These are phyloP conservation scores for Ptychodera flava DNA, from an alignment of 35 echinoderm and acorn worm genomes.

Conservation along the genomic window DNA sequence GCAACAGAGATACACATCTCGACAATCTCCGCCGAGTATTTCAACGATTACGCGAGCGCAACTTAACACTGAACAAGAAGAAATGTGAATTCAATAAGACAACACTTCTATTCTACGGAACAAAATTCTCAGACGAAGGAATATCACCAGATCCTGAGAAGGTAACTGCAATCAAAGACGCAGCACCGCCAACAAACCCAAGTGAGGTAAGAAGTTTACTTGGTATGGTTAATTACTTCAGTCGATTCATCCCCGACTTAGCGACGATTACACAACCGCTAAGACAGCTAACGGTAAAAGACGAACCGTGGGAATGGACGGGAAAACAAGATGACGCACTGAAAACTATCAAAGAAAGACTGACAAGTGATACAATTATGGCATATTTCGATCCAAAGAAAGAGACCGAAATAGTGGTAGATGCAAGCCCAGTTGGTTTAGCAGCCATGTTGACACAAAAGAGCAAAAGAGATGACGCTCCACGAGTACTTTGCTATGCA, in stretches of 20 bases:
- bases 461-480: too few species aligned
- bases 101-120: not conserved
- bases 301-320: conserved; percentile 33
- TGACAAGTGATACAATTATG: not conserved
- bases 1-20: conserved; percentile 11
- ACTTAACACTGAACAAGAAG: conserved; percentile 20
- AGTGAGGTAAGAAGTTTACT: conserved; percentile 65
- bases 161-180: conserved; percentile 38
- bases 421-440: conserved; percentile 19
- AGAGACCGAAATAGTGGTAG: conserved; percentile 7
- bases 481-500: too few species aligned
- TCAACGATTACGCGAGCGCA: conserved; percentile 22
- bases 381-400: conserved; percentile 32
- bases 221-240: conserved; percentile 49
- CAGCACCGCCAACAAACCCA: conserved; percentile 29
- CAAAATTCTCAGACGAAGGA: conserved; percentile 6
- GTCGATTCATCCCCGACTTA: conserved; percentile 43
- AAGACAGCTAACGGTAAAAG: conserved; percentile 23
- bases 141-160: conserved; percentile 61
- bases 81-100: conserved; percentile 9
- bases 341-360: conserved; percentile 5
- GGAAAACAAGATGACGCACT: conserved; percentile 13
- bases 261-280: conserved; percentile 17
- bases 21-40: conserved; percentile 46
- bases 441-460: conserved; percentile 20